These are phyloP conservation scores for Salpingus planirostris DNA, from an alignment of 2,888 invertebrate species.

Conservation along the genomic window DNA sequence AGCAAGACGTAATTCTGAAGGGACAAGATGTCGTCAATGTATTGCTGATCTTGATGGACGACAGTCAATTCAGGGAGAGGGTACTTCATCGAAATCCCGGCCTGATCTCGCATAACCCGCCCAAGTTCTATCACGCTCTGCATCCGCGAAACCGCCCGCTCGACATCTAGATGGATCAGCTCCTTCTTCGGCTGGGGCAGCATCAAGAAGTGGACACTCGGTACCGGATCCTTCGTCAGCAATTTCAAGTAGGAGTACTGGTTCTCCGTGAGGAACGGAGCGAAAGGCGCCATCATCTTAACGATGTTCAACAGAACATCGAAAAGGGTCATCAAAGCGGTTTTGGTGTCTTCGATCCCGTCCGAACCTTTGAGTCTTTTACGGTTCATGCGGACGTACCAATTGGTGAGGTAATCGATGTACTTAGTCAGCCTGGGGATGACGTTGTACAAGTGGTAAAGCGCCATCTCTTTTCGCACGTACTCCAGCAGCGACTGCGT, in stretches of 20 bases:
- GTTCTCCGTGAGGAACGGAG: slow-evolving; percentile 90
- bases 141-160: slow-evolving; percentile 85
- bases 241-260: slow-evolving; percentile 85
- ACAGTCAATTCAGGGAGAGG: slow-evolving; percentile 94
- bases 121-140: slow-evolving; percentile 93
- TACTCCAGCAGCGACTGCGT: slow-evolving; percentile 87
- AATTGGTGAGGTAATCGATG: slow-evolving; percentile 96
- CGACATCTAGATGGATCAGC: slow-evolving; percentile 77
- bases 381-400: slow-evolving; percentile 97
- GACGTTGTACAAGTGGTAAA: slow-evolving; percentile 91
- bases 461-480: slow-evolving; percentile 87
- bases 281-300: slow-evolving; percentile 93
- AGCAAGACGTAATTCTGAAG: slow-evolving; percentile 80
- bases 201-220: slow-evolving; percentile 89
- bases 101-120: slow-evolving; percentile 83
- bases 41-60: slow-evolving; percentile 74
- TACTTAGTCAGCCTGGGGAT: slow-evolving; percentile 89
- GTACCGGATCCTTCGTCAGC: slow-evolving; percentile 50
- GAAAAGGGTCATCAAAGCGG: slow-evolving; percentile 81
- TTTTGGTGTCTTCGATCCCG: slow-evolving; percentile 69
- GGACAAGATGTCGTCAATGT: slow-evolving; percentile 67
- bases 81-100: slow-evolving; percentile 91
- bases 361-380: slow-evolving; percentile 88
- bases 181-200: slow-evolving; percentile 64
- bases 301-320: slow-evolving; percentile 82